Base-by-base conservation (phyloP, 2,797 vertebrate species). In the Limosa lapponica region DNA sequence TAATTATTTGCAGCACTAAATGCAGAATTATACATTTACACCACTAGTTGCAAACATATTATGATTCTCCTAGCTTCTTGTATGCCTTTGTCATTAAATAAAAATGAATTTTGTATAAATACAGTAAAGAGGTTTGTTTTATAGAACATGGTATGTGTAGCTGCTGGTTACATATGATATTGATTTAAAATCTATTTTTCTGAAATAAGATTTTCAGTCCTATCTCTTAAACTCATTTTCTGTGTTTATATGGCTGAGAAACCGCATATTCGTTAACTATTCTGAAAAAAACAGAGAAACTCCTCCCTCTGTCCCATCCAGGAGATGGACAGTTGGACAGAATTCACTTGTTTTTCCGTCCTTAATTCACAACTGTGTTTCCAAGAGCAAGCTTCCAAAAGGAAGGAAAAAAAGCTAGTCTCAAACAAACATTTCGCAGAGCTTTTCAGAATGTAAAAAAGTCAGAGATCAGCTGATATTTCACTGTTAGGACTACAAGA, bases 131-230 rank as follows among this genome's bases (percentile, higher is more conserved):
- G 1, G 1, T 48, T 44, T 71, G 13, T 51, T 61, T 91, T 70
- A 18, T 51, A 72, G 13, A 51, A n/a, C 5, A 37, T 0, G 0
- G 3, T 43, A 4, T 70, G 27, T 27, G 46, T 32, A 30, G 6
- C 7, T 86, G 49, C 6, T 30, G 6, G 13, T 66, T 86, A 59
- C 22, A 34, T 34, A 11, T 7, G 0, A 27, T 18, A 25, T 13
- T 71, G n/a, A 22, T 67, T 81, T 52, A 34, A 83, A 87, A 41
- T 10, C 13, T 2, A 1, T 57, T 72, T 87, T 87, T 70, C n/a
- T 58, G 37, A 79, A 3, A 18, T 51, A 1, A 75, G 3, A 9
- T 57, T 77, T 93, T 57, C 43, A 51, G 16, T 46, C 16, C 14
- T 48, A 22, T 37, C 41, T 81, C 9, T 79, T 58, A 20, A 59